Evolutionary conservation across 2,797 vertebrate genomes (phyloP), one percentile per base, ranked within the genome.

Genomic region (Argentina silus): DNA sequence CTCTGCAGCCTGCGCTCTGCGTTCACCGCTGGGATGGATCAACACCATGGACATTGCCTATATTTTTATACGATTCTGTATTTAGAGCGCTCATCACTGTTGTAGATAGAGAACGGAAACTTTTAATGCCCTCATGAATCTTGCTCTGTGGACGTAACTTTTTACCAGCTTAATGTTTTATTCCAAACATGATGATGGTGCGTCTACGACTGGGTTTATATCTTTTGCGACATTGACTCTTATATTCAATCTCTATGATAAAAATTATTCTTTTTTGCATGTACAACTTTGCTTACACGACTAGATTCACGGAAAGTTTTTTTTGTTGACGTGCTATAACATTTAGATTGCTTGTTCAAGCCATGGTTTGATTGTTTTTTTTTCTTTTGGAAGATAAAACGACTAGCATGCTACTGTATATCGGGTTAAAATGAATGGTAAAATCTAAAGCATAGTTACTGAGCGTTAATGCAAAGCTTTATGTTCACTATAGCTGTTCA

Each of bases 31-130:
- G 62, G 87, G 89, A 91, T 92, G 87, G 89, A 91, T 92, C 92
- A 91, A 87, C 89, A 90, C 92, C 86, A 87, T 88, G 92, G 92
- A 93, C 91, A 93, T 89, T 84, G 79, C 86, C 78, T 55, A 1
- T 71, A 77, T 79, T 74, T 74, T 68, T 74, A 63, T 7, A 72
- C 77, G 50, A 80, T 77, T 71, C 71, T 72, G 21, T 82, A 21
- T 82, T 67, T 59, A 45, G 67, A 27, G 68, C 75, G 72, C 71
- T 75, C 44, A 45, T 70, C 57, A 14, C 55, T 68, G 72, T 60
- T 59, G 77, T 75, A 48, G 73, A 73, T 50, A 74, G 67, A 48
- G 83, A 65, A 80, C 78, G 87, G 89, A 93, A 95, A 94, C 92
- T 95, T 95, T 95, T 92, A 90, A 91, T 86, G 88, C 90, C 72